phyloP scores from a whole-genome alignment of 1,140 invertebrate genomes.

The Scaptomyza pallida region DNA sequence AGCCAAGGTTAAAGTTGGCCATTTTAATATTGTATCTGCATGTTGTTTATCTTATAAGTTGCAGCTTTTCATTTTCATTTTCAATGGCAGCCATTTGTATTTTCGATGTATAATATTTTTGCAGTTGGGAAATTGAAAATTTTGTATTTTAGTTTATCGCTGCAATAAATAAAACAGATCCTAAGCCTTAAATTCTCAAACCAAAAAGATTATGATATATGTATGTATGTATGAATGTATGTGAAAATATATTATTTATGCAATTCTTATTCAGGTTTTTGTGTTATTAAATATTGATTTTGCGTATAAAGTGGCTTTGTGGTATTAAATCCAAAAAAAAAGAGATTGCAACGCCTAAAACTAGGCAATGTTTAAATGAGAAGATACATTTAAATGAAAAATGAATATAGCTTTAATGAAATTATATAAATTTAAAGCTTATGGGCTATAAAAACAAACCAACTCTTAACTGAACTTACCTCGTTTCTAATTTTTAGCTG shows the following conservation, averaged over 20 bases:
- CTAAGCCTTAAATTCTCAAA: background rate
- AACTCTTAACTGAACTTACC: conserved; percentile 1
- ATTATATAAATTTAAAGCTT: no score
- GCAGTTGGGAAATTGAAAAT: conserved; percentile 42
- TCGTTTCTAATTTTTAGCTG: background rate
- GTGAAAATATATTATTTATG: background rate
- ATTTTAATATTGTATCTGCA: conserved; percentile 71
- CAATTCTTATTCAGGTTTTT: background rate
- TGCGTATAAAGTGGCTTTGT: background rate
- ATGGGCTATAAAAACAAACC: background rate
- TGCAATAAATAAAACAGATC: conserved; percentile 27
- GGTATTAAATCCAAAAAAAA: background rate
- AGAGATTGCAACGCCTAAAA: background rate
- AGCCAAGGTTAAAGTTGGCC: conserved; percentile 75
- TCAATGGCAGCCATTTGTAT: conserved; percentile 25
- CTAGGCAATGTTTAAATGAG: no score
- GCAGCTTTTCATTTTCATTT: conserved; percentile 27
- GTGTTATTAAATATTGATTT: background rate
- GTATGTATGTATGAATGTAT: no score
- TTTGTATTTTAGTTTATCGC: conserved; percentile 28
- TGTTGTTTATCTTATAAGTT: conserved; percentile 58
- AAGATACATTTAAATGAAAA: background rate
- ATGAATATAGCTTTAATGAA: no score
- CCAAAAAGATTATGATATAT: background rate
- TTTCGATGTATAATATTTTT: background rate